Conservation (phyloP, 1,140 invertebrate genomes). For the Saccostrea cuccullata region DNA sequence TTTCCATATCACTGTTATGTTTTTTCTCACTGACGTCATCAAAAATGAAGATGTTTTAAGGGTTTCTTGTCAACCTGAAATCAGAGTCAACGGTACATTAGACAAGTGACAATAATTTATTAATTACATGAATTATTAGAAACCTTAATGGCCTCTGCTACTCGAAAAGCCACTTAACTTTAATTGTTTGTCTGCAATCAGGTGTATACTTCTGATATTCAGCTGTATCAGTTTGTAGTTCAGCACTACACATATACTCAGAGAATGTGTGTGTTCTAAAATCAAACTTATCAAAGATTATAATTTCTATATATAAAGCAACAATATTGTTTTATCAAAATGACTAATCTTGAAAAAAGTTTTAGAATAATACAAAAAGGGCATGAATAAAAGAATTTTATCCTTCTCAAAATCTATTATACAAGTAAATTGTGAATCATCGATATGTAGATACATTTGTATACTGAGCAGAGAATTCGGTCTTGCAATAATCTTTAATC, state of each 20-base stretch:
- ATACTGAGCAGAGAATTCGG: too few relatives aligned
- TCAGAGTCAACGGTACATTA: constrained; percentile 23
- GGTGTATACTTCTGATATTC: neutral
- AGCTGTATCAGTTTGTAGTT: neutral
- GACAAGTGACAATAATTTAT: constrained; percentile 21
- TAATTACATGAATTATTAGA: constrained; percentile 13
- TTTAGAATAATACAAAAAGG: too few relatives aligned
- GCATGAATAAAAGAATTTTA: too few relatives aligned
- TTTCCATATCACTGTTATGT: neutral
- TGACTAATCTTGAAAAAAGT: too few relatives aligned
- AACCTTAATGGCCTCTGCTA: constrained; percentile 5
- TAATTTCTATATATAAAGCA: too few relatives aligned
- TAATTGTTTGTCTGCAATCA: constrained; percentile 16
- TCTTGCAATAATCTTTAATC: too few relatives aligned
- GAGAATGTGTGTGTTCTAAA: neutral
- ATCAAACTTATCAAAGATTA: too few relatives aligned
- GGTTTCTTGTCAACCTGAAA: neutral
- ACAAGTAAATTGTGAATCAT: too few relatives aligned
- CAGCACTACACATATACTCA: neutral
- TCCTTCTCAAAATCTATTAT: too few relatives aligned
- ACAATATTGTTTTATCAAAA: too few relatives aligned
- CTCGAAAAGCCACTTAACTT: constrained; percentile 11
- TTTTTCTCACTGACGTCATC: constrained; percentile 2
- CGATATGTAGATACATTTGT: too few relatives aligned
- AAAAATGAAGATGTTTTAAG: neutral